A percentile compares a stretch with the other conserved stretches of the same genome.
Conservation (phyloP, 2,888 invertebrate species). For the Drosophila greeni region DNA sequence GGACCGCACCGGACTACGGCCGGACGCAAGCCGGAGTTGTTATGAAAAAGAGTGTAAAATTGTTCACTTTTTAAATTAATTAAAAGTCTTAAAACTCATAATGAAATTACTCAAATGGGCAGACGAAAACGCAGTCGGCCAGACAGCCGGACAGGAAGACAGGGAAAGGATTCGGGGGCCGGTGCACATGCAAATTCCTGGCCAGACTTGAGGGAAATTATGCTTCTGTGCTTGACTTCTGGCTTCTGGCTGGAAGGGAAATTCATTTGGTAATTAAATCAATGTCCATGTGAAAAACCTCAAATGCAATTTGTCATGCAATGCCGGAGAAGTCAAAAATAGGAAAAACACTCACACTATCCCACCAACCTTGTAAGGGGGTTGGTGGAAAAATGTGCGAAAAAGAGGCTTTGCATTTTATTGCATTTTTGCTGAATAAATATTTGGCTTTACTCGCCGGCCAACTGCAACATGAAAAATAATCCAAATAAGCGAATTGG, state of each 20-base stretch:
- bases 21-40: slow-evolving; percentile 13
- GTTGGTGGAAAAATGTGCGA: slow-evolving; percentile 1
- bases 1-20: slow-evolving; percentile 10
- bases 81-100: slow-evolving; percentile 72
- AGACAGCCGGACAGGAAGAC: slow-evolving; percentile 3
- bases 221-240: slow-evolving; percentile 24
- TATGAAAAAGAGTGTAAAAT: slow-evolving; percentile 57
- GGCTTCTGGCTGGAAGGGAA: slow-evolving; percentile 18
- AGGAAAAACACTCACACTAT: slow-evolving; percentile 9
- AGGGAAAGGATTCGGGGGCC: slow-evolving; percentile 14
- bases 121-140: slow-evolving; percentile 22
- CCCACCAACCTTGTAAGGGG: slow-evolving; percentile 6
- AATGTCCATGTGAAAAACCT: slow-evolving; percentile 42
- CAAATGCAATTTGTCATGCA: slow-evolving; percentile 47
- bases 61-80: slow-evolving; percentile 70
- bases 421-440: slow-evolving; percentile 48
- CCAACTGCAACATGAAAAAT: slow-evolving; percentile 4
- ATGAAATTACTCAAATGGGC: slow-evolving; percentile 60
- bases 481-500: slow-evolving; percentile 2
- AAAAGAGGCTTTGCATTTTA: slow-evolving; percentile 31
- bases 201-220: slow-evolving; percentile 40
- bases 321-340: slow-evolving; percentile 36
- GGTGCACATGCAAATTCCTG: slow-evolving; percentile 31
- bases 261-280: slow-evolving; percentile 55
- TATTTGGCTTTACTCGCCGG: slow-evolving; percentile 31